Conservation (phyloP, 2,888 invertebrate species). For the Parthenolecanium corni region DNA sequence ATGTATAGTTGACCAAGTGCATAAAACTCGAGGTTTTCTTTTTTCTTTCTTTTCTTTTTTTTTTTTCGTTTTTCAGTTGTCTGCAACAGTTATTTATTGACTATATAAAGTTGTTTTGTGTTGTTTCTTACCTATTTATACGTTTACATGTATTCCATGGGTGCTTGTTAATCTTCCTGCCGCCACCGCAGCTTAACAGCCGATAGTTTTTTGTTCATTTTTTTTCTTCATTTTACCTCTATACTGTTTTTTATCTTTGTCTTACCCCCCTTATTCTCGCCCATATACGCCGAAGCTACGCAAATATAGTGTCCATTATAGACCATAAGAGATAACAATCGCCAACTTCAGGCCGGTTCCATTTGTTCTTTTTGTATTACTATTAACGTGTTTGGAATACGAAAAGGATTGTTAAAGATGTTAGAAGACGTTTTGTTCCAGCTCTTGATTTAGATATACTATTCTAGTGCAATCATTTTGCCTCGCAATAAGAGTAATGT, state of each 20-base stretch:
- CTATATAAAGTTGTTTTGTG: conserved; percentile 27
- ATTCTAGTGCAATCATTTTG: conserved; percentile 20
- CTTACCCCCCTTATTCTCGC: not conserved
- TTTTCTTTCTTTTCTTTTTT: conserved; percentile 2
- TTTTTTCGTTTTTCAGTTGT: conserved; percentile 19
- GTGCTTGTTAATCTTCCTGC: conserved; percentile 25
- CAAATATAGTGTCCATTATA: conserved; percentile 26
- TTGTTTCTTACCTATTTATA: conserved; percentile 27
- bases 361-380: conserved; percentile 25
- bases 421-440: conserved; percentile 22
- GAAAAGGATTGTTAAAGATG: conserved; percentile 26
- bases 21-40: conserved; percentile 2
- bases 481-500: not conserved
- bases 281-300: conserved; percentile 1
- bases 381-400: conserved; percentile 25
- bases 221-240: not conserved
- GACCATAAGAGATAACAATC: conserved; percentile 26
- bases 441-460: conserved; percentile 24
- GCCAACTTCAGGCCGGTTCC: conserved; percentile 24
- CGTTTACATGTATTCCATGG: conserved; percentile 26
- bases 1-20: not conserved
- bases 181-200: conserved; percentile 14
- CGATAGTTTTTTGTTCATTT: not conserved
- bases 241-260: not conserved
- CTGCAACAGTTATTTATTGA: conserved; percentile 22